Evolutionary conservation across 2,888 invertebrate species (phyloP), one percentile per base, ranked within the genome.

Genomic region (Cheilosia variabilis): DNA sequence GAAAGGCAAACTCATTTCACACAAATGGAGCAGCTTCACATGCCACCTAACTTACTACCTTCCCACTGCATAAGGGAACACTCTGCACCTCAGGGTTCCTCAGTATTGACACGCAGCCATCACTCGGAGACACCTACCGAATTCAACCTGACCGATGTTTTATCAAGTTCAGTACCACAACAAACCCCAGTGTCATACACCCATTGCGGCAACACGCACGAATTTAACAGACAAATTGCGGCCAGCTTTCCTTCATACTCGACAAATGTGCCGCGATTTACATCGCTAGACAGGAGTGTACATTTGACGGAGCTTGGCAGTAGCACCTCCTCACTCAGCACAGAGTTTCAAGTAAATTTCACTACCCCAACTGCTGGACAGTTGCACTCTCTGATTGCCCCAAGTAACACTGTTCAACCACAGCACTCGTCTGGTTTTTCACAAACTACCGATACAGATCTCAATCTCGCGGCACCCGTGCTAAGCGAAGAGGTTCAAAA

Each of bases 401-500:
- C 77, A 50, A 17, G 41, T 10, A 50, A 66, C 13, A 13, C 37
- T n/a, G 41, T 58, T 24, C 58, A 82, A 1, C 53, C 43, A 22
- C 24, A 69, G 7, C 34, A 50, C 9, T 34, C 53, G 2, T 57
- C 22, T n/a, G 68, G 7, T 2, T n/a, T 45, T 13, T 37, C 37
- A 6, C 15, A 1, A 17, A 15, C 47, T 19, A 19, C 17, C 47
- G 1, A 19, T 10, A 19, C 47, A 47, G 47, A 47, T 19, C 19
- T 47, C 3, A 17, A 62, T 55, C 77, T 62, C 57, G 55, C n/a
- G 63, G 65, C 71, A 57, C 52, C 75, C 41, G 66, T 77, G 17
- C 57, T 88, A 63, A 87, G 75, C 43, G 91, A 91, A 89, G 91
- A 91, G 89, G 90, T 91, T 87, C 91, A 91, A 86, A 91, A 91